Evolutionary conservation across 2,113 vertebrate genomes (phyloP).

Genomic region (Scophthalmus maximus): DNA sequence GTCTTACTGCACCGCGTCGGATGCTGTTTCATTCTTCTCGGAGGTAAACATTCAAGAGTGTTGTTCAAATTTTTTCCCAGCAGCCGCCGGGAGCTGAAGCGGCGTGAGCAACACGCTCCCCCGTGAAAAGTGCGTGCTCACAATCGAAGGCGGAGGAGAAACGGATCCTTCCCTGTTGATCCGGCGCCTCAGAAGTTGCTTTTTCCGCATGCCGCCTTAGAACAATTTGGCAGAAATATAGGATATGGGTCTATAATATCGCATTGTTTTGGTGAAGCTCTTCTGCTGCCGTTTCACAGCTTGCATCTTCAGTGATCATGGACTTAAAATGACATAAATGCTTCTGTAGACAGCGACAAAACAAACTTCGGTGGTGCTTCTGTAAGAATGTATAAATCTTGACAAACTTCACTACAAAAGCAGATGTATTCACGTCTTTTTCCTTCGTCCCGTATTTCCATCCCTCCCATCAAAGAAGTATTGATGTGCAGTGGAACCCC

Average conservation of each 20-base stretch:
- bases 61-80: too few species aligned
- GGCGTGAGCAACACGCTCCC: too few species aligned
- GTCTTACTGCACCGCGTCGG: too few species aligned
- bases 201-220: conserved; percentile 24
- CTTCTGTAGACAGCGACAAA: conserved; percentile 28
- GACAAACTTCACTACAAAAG: neutral
- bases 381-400: conserved; percentile 17
- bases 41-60: too few species aligned
- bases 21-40: neutral
- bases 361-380: too few species aligned
- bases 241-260: conserved; percentile 43
- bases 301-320: conserved; percentile 52
- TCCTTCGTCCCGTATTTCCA: neutral
- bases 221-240: conserved; percentile 40
- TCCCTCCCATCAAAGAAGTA: neutral
- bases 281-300: conserved; percentile 40
- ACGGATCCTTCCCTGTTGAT: conserved; percentile 39
- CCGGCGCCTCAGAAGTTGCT: conserved; percentile 47
- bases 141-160: conserved; percentile 52
- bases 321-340: conserved; percentile 44
- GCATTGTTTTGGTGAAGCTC: conserved; percentile 53
- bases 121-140: conserved; percentile 9
- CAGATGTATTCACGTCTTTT: too few species aligned
- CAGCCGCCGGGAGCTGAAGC: too few species aligned
- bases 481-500: too few species aligned